These are phyloP conservation scores for Chirona hameri DNA, from an alignment of 2,888 invertebrate genomes.

Conservation along the genomic window DNA sequence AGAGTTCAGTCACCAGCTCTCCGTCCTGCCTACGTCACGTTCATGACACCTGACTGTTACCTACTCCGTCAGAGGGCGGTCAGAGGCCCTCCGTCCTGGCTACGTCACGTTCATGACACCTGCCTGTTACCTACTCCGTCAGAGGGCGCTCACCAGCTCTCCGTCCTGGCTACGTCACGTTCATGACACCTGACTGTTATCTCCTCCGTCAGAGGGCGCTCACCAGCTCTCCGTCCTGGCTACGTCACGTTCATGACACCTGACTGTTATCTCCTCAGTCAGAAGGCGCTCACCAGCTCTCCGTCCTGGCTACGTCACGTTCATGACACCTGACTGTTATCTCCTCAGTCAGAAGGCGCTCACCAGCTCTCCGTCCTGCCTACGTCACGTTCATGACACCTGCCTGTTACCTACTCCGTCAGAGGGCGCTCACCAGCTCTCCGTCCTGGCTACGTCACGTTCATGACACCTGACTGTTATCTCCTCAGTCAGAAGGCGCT, in stretches of 20 bases:
- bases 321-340: no score
- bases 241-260: no score
- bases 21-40: no score
- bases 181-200: no score
- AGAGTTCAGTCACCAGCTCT: no score
- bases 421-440: slow-evolving; percentile 56
- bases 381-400: no score
- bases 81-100: slow-evolving; percentile 46
- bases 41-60: no score
- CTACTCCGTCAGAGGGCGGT: slow-evolving; percentile 56
- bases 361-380: slow-evolving; percentile 46
- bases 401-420: slow-evolving; percentile 44
- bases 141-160: slow-evolving; percentile 56
- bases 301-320: no score
- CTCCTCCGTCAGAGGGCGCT: slow-evolving; percentile 56
- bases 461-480: no score
- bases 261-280: slow-evolving; percentile 43
- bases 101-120: no score
- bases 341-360: slow-evolving; percentile 56
- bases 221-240: slow-evolving; percentile 46
- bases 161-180: no score
- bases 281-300: slow-evolving; percentile 56
- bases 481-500: slow-evolving; percentile 56
- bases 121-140: slow-evolving; percentile 44
- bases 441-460: no score